Percentiles rank a stretch among this genome's conserved stretches.
These are phyloP conservation scores for Picathartes gymnocephalus DNA, from an alignment of 2,113 vertebrate species.

Conservation along the genomic window DNA sequence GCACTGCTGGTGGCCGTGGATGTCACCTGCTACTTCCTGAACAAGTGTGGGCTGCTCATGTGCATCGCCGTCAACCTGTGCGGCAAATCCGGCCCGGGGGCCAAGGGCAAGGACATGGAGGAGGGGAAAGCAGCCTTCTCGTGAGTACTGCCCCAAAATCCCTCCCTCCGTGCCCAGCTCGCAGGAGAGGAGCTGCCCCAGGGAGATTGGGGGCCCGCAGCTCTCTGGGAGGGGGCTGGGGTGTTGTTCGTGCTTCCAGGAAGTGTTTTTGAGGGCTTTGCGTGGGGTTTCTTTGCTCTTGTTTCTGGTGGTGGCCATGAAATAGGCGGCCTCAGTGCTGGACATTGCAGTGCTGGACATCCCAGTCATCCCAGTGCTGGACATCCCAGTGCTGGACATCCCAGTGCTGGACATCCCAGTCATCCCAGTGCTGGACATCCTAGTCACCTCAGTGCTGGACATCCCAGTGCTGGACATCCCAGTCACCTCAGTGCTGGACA, in stretches of 20 bases:
- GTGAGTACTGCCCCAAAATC: conserved; percentile 73
- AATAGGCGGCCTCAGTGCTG: too few relatives aligned
- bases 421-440: too few relatives aligned
- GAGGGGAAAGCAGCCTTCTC: conserved; percentile 92
- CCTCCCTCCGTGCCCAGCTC: background rate
- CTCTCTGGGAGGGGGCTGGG: background rate
- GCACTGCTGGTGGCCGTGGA: conserved; percentile 92
- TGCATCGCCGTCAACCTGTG: conserved; percentile 96
- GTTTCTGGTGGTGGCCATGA: background rate
- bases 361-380: background rate
- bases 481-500: background rate
- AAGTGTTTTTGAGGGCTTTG: too few relatives aligned
- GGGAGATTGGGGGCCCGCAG: background rate
- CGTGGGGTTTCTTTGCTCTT: background rate
- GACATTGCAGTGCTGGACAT: background rate
- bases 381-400: background rate
- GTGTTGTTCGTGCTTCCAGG: background rate
- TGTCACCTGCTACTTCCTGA: conserved; percentile 95
- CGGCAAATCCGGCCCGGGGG: conserved; percentile 84
- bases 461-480: background rate
- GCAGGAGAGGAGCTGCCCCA: fast-evolving
- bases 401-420: background rate
- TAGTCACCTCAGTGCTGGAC: background rate
- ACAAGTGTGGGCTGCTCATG: conserved; percentile 98
- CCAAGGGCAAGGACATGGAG: conserved; percentile 92